Evolutionary conservation across 1,140 invertebrate genomes (phyloP).

Genomic region (Drosophila quadrilineata): DNA sequence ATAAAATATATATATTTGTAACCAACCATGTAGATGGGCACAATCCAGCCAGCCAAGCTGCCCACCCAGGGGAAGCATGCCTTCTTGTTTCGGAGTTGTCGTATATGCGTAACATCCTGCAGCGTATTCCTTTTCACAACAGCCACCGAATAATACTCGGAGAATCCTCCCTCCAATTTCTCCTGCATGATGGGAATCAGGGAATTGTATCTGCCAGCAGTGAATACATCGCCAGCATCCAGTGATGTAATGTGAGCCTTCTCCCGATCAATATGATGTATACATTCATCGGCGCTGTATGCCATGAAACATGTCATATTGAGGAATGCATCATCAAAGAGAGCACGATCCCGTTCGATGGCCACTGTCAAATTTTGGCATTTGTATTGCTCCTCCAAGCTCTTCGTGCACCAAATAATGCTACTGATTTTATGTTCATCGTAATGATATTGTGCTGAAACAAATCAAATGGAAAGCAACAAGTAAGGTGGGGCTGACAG

Average conservation of each 20-base stretch:
- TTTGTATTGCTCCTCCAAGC: constrained; percentile 87
- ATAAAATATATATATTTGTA: background rate
- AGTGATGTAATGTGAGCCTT: constrained; percentile 92
- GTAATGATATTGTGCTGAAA: constrained; percentile 67
- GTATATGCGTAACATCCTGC: constrained; percentile 84
- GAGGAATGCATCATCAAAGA: constrained; percentile 85
- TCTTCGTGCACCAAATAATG: constrained; percentile 89
- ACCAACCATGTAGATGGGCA: constrained; percentile 92
- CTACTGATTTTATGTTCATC: constrained; percentile 56
- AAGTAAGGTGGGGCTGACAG: too few species aligned
- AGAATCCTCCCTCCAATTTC: constrained; percentile 83
- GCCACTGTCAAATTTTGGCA: constrained; percentile 87
- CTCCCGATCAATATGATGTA: constrained; percentile 88
- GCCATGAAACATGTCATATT: constrained; percentile 86
- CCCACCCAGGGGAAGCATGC: constrained; percentile 96
- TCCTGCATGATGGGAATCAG: constrained; percentile 94
- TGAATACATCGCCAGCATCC: constrained; percentile 96
- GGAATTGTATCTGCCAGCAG: constrained; percentile 95
- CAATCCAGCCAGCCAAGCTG: constrained; percentile 94
- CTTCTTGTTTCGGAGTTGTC: constrained; percentile 87
- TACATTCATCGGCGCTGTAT: constrained; percentile 91
- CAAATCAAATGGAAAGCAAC: too few species aligned
- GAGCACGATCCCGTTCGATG: constrained; percentile 84
- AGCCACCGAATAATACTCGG: constrained; percentile 91
- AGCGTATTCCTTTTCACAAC: constrained; percentile 88